Conservation (phyloP, 2,113 vertebrate genomes). For the Leucopternis melanops region DNA sequence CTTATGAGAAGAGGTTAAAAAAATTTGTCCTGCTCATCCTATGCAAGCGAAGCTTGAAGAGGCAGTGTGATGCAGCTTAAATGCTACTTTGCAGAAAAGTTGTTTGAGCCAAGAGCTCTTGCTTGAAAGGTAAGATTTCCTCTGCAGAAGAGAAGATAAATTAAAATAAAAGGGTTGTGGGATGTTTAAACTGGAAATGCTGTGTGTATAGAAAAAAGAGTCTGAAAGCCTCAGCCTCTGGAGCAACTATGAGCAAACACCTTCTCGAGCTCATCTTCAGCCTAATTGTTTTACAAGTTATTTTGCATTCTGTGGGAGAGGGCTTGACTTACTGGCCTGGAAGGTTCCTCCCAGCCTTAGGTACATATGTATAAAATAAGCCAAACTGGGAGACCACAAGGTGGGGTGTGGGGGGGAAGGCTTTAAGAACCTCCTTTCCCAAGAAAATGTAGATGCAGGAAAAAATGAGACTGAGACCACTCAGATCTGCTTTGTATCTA, state of each 20-base stretch:
- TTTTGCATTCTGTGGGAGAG: background rate
- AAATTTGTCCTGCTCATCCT: background rate
- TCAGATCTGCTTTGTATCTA: background rate
- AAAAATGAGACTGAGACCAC: background rate
- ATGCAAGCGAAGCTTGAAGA: background rate
- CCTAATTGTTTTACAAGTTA: background rate
- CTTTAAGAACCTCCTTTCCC: background rate
- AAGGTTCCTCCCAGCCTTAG: background rate
- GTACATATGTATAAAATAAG: background rate
- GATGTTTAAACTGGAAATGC: background rate
- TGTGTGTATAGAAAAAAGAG: background rate
- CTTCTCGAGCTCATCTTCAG: background rate
- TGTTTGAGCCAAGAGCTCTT: background rate
- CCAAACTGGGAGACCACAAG: background rate
- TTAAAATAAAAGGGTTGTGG: background rate
- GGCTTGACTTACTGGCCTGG: background rate
- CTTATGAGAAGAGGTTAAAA: background rate
- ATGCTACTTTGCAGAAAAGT: background rate
- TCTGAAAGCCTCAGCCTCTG: background rate
- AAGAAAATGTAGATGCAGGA: background rate
- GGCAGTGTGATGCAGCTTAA: background rate
- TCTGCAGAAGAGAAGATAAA: background rate
- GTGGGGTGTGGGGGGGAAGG: accelerated
- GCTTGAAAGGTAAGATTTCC: background rate
- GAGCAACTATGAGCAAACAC: background rate